phyloP scores from a whole-genome alignment of 1,140 invertebrate species.

The Lordiphosa clarofinis region DNA sequence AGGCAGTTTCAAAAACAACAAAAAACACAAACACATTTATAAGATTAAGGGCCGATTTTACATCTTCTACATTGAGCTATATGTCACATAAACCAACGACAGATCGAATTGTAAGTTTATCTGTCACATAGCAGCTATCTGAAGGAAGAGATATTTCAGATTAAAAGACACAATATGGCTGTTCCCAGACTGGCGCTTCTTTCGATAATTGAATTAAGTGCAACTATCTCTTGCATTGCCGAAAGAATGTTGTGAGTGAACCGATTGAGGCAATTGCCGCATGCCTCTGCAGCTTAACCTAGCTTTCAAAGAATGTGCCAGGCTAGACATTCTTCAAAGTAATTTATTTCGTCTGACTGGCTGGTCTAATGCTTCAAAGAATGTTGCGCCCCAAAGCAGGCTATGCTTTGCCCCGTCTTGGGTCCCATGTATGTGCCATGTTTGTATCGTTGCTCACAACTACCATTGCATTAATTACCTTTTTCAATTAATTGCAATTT shows the following conservation, averaged over 20 bases:
- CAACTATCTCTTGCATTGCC: no score
- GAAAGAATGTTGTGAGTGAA: no score
- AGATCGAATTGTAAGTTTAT: no score
- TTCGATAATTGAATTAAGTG: conserved; percentile 20
- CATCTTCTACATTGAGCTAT: no score
- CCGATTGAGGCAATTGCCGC: conserved; percentile 13
- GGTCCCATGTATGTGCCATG: conserved; percentile 16
- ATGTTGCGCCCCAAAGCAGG: conserved; percentile 42
- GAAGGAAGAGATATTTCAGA: no score
- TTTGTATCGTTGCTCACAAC: conserved; percentile 7
- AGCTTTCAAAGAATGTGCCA: neutral
- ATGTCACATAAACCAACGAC: no score
- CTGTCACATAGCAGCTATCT: no score
- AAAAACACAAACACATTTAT: no score
- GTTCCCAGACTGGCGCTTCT: no score
- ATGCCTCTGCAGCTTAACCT: conserved; percentile 32
- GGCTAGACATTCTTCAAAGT: conserved; percentile 35
- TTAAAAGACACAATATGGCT: no score
- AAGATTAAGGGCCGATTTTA: no score
- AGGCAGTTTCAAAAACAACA: no score
- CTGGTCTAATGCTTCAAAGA: conserved; percentile 55
- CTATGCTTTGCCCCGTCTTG: conserved; percentile 34
- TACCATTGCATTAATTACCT: conserved; percentile 62
- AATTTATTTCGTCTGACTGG: conserved; percentile 28
- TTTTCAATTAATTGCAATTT: conserved; percentile 79